Evolutionary conservation across 2,797 vertebrate species (phyloP).

Genomic region (Zalophus californianus): DNA sequence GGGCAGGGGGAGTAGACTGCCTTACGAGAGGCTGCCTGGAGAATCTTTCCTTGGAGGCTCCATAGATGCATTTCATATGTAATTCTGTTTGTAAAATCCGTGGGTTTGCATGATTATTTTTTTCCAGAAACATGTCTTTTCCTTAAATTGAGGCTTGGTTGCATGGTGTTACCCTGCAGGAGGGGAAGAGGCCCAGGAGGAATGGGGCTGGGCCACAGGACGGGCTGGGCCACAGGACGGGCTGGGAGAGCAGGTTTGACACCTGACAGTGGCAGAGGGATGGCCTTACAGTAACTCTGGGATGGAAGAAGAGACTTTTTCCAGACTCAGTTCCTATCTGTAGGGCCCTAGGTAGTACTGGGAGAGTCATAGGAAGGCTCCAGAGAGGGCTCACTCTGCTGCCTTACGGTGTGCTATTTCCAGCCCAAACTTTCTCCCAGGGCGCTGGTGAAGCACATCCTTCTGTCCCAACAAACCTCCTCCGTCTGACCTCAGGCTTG

Average conservation of each 20-base stretch:
- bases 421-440: not conserved
- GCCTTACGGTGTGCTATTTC: not conserved
- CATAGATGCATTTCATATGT: not conserved
- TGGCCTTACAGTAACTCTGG: not conserved
- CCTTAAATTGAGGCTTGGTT: not conserved
- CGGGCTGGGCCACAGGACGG: not conserved
- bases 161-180: not conserved
- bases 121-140: not conserved
- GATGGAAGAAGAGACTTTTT: not conserved
- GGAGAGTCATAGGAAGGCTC: not conserved
- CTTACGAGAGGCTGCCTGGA: not conserved
- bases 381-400: not conserved
- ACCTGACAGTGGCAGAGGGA: not conserved
- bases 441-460: not conserved
- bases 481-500: not conserved
- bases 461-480: not conserved
- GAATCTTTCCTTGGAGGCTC: not conserved
- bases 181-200: not conserved
- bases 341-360: not conserved
- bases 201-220: not conserved
- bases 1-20: not conserved
- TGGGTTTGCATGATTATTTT: not conserved
- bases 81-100: not conserved
- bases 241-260: not conserved
- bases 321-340: not conserved